phyloP scores from a whole-genome alignment of 2,113 vertebrate species.

The Felis chaus region DNA sequence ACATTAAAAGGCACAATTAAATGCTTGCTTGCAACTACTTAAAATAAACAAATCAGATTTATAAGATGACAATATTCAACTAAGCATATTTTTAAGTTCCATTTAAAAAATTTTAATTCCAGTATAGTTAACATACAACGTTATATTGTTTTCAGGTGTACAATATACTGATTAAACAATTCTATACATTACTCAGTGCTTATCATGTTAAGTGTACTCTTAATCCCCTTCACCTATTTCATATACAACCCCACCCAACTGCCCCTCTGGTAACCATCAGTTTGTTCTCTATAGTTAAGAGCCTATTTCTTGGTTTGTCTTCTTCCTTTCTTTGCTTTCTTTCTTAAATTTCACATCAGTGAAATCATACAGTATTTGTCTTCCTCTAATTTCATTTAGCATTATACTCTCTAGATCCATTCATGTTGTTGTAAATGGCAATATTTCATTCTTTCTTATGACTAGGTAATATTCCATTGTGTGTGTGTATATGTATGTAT shows the following conservation, averaged over 20 bases:
- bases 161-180: not conserved
- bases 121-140: not conserved
- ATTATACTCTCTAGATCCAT: not conserved
- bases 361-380: not conserved
- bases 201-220: not conserved
- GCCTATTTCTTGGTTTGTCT: not conserved
- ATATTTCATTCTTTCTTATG: not conserved
- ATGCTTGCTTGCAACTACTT: not conserved
- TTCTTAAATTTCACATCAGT: not conserved
- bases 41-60: constrained; percentile 13
- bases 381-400: not conserved
- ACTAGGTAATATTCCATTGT: not conserved
- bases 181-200: not conserved
- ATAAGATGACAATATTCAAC: not conserved
- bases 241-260: not conserved
- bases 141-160: not conserved
- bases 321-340: not conserved
- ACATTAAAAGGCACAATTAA: constrained; percentile 3
- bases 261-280: not conserved
- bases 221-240: not conserved
- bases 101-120: not conserved
- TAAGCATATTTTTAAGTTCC: not conserved
- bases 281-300: not conserved
- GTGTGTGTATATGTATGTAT: rapidly evolving
- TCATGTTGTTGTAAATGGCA: not conserved